Conservation (phyloP, 2,888 invertebrate genomes). For the Spilarctia lutea region DNA sequence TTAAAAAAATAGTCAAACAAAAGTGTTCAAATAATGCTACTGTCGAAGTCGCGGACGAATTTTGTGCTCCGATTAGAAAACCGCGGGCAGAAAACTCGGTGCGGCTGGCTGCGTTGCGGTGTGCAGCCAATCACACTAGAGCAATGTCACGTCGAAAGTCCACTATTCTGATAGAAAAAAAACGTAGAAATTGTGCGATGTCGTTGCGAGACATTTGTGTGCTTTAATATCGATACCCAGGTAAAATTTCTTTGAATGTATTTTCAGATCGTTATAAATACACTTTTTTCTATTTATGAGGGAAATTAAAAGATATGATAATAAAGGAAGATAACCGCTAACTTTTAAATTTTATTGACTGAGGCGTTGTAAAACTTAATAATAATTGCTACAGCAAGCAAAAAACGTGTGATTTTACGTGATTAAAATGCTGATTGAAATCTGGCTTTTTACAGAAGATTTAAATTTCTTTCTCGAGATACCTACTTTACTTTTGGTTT, state of each 20-base stretch:
- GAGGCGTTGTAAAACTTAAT: too few relatives aligned
- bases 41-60: slow-evolving; percentile 67
- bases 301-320: not conserved
- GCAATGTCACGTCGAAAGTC: slow-evolving; percentile 49
- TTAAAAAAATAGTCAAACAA: slow-evolving; percentile 18
- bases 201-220: not conserved
- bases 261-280: not conserved
- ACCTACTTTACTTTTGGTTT: not conserved
- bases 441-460: not conserved
- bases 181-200: slow-evolving; percentile 1
- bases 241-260: not conserved
- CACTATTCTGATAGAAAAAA: slow-evolving; percentile 3
- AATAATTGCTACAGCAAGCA: too few relatives aligned
- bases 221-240: not conserved
- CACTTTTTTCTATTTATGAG: not conserved
- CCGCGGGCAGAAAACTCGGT: slow-evolving; percentile 74
- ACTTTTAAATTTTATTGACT: not conserved
- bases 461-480: not conserved
- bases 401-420: too few relatives aligned
- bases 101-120: slow-evolving; percentile 53
- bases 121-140: slow-evolving; percentile 59
- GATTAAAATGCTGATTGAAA: not conserved
- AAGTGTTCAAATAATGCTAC: slow-evolving; percentile 51
- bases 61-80: slow-evolving; percentile 75
- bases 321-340: not conserved